Percentiles rank a stretch among this genome's conserved stretches.
These are phyloP conservation scores for Scolopax mira DNA, from an alignment of 2,113 vertebrate genomes.

Conservation along the genomic window DNA sequence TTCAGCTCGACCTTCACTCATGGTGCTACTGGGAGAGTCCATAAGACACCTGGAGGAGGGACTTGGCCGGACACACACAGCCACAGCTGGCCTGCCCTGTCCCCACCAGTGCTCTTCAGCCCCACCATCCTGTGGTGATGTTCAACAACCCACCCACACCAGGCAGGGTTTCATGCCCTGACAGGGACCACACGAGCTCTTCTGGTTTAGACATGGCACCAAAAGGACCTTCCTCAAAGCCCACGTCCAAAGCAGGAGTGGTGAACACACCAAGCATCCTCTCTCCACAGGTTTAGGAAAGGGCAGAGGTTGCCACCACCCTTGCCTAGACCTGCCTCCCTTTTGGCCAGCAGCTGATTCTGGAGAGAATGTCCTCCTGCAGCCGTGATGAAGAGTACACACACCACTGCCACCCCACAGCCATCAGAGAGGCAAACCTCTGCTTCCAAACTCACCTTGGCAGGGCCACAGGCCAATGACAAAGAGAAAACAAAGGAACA, in stretches of 20 bases:
- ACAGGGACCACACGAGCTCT: too few relatives aligned
- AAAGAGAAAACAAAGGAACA: background rate
- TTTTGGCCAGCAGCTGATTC: background rate
- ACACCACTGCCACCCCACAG: background rate
- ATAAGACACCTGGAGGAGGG: background rate
- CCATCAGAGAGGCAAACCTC: background rate
- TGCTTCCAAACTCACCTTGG: background rate
- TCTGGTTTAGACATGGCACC: background rate
- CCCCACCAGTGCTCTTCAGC: background rate
- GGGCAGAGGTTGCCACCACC: background rate
- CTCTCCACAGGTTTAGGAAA: rapidly evolving
- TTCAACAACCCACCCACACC: background rate
- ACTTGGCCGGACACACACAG: rapidly evolving
- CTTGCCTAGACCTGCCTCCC: background rate
- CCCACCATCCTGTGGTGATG: rapidly evolving
- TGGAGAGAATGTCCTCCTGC: background rate
- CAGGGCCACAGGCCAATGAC: background rate
- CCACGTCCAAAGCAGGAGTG: background rate
- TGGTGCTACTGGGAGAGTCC: too few relatives aligned
- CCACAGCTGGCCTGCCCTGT: background rate
- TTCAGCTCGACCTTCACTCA: rapidly evolving
- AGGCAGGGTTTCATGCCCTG: background rate
- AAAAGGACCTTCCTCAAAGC: background rate
- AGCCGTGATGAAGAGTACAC: rapidly evolving
- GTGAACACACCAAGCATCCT: rapidly evolving